These are phyloP conservation scores for Dynastes grantii DNA, from an alignment of 2,888 invertebrate species.

Conservation along the genomic window DNA sequence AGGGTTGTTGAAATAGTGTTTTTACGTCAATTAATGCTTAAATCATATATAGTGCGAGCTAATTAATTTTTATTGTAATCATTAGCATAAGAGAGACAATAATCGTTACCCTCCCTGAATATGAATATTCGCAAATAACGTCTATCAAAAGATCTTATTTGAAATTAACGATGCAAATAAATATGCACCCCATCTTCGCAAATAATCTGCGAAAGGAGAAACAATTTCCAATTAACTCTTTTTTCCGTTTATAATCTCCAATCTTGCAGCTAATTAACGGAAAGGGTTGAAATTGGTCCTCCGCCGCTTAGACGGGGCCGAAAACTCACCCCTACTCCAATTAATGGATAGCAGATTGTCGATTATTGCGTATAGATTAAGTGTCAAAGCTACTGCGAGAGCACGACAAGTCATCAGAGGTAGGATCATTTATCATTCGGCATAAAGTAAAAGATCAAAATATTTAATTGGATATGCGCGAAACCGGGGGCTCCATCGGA, in stretches of 20 bases:
- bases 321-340: conserved; percentile 62
- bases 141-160: conserved; percentile 13
- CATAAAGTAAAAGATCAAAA: conserved; percentile 45
- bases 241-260: conserved; percentile 65
- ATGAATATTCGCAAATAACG: not conserved
- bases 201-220: conserved; percentile 55
- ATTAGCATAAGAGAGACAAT: no score
- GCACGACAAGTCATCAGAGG: conserved; percentile 50
- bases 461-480: conserved; percentile 52
- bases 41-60: no score
- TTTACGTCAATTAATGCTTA: no score
- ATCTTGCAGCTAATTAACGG: conserved; percentile 67
- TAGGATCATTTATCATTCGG: conserved; percentile 55
- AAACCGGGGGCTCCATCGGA: not conserved
- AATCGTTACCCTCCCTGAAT: no score
- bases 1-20: not conserved
- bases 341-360: conserved; percentile 64
- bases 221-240: conserved; percentile 69
- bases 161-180: conserved; percentile 31
- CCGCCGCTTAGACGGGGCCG: conserved; percentile 59
- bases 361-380: conserved; percentile 63
- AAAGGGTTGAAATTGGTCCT: conserved; percentile 64
- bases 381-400: conserved; percentile 60
- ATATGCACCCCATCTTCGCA: conserved; percentile 47
- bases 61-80: no score